Evolutionary conservation across 2,113 vertebrate genomes (phyloP).

Genomic region (Phalacrocorax pelagicus): DNA sequence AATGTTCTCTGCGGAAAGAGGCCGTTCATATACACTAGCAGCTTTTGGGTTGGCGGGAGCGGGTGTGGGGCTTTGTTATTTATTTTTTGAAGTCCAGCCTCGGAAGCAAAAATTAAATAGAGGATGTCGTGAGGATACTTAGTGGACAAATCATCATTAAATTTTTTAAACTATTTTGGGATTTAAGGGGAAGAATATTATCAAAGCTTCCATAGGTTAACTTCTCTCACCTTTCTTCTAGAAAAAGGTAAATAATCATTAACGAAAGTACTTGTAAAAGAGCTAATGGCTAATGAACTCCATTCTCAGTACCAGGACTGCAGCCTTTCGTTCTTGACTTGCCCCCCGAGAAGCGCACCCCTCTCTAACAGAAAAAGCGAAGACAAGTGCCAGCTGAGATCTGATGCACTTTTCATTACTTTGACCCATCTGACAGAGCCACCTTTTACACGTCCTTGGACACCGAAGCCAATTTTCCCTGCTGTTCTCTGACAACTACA

Average conservation of each 20-base stretch:
- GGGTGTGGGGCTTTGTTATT: no score
- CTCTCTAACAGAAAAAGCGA: background rate
- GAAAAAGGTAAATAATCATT: background rate
- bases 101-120: background rate
- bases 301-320: background rate
- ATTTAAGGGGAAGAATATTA: background rate
- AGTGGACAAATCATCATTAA: background rate
- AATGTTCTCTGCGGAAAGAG: background rate
- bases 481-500: background rate
- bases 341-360: background rate
- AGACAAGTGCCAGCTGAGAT: no score
- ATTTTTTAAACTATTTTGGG: background rate
- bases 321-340: background rate
- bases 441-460: accelerated
- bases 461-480: background rate
- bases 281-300: background rate
- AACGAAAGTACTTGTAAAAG: background rate
- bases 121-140: background rate
- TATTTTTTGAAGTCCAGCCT: background rate
- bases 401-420: background rate
- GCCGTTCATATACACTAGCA: background rate
- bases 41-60: background rate
- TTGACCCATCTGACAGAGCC: background rate
- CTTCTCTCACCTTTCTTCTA: background rate
- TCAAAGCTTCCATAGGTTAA: background rate